Percentiles rank a stretch among this genome's conserved stretches.
These are phyloP conservation scores for Dioctria rufipes DNA, from an alignment of 2,888 invertebrate genomes.

Conservation along the genomic window DNA sequence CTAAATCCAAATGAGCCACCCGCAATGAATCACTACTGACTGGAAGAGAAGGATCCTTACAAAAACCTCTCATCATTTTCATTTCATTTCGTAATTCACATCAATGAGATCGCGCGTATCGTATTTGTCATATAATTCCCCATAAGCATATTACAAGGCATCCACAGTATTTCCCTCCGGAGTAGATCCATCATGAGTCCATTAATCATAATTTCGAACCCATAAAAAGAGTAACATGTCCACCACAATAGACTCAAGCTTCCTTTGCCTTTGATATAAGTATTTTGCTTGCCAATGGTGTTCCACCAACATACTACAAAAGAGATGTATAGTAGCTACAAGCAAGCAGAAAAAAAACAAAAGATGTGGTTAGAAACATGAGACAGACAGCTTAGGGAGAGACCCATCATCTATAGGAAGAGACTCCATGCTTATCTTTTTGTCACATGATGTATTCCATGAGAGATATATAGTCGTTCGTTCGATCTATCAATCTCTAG, in stretches of 20 bases:
- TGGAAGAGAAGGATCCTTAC: not conserved
- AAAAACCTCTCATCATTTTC: constrained; percentile 31
- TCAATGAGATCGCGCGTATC: constrained; percentile 30
- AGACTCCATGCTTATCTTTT: not conserved
- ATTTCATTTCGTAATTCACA: constrained; percentile 5
- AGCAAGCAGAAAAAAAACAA: not conserved
- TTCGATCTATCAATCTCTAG: constrained; percentile 45
- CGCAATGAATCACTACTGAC: not conserved
- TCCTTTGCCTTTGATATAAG: not conserved
- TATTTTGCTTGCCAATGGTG: not conserved
- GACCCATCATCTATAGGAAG: not conserved
- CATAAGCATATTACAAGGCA: constrained; percentile 15
- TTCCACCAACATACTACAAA: not conserved
- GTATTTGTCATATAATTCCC: constrained; percentile 41
- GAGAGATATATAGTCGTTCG: not conserved
- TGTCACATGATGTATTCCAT: constrained; percentile 32
- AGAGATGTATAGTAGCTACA: not conserved
- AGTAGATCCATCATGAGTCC: constrained; percentile 51
- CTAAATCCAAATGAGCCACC: constrained; percentile 22
- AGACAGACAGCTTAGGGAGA: too few species aligned
- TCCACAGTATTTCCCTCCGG: constrained; percentile 5
- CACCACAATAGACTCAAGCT: constrained; percentile 23
- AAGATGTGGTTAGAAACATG: too few species aligned
- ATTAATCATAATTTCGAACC: constrained; percentile 57
- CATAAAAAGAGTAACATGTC: constrained; percentile 51